These are phyloP conservation scores for Zeugodacus cucurbitae DNA, from an alignment of 1,140 invertebrate genomes.

Conservation along the genomic window DNA sequence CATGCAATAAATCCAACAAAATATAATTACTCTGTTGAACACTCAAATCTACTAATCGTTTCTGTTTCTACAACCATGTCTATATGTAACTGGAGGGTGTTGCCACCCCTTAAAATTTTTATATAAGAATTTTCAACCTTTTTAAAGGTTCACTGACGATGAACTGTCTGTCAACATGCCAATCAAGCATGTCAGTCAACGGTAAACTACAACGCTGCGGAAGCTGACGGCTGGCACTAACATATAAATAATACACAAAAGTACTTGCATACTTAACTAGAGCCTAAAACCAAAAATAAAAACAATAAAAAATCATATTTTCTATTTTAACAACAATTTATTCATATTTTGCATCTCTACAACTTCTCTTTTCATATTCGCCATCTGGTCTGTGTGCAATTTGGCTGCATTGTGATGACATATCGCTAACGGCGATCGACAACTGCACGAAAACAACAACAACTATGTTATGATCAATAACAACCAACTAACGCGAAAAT, in stretches of 20 bases:
- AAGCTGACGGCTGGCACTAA: background rate
- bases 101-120: background rate
- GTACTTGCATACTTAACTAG: background rate
- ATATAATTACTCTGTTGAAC: background rate
- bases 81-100: background rate
- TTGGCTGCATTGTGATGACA: background rate
- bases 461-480: background rate
- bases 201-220: background rate
- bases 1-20: background rate
- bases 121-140: background rate
- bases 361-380: conserved; percentile 1
- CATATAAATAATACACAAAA: background rate
- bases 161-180: conserved; percentile 8
- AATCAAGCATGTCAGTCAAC: conserved; percentile 12
- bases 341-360: background rate
- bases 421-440: conserved; percentile 1
- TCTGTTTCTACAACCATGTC: background rate
- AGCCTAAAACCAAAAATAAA: too few species aligned
- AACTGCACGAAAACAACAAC: background rate
- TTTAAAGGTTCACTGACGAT: background rate
- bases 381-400: background rate
- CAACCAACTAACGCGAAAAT: background rate
- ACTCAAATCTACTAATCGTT: background rate
- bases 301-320: background rate
- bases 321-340: background rate